Evolutionary conservation across 2,113 vertebrate genomes (phyloP), one percentile per base, ranked within the genome.

Genomic region (Dromas ardeola): DNA sequence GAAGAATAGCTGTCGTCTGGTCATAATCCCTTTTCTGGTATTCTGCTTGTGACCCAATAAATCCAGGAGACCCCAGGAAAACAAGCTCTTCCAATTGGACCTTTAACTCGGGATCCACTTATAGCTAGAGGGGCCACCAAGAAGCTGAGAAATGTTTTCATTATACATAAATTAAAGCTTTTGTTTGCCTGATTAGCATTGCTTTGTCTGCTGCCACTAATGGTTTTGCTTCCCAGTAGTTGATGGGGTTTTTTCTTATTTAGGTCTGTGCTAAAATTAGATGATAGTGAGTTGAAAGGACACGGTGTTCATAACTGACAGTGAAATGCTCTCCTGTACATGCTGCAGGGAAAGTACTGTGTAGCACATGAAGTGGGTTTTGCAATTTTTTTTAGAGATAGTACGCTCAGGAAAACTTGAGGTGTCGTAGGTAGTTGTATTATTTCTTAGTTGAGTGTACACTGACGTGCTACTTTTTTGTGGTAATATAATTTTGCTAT

Each of bases 311-410:
- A 1, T 34, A 27, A 16, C 30, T 26, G 66, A 9, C 36, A 25
- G 29, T 9, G 15, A 10, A 40, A 7, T 15, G 45, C 52, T 43
- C 16, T 55, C 26, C 65, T 43, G 21, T 16, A 10, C 14, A 4
- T 6, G 1, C 30, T 25, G 2, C 71, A 9, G 0, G 23, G 59
- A 17, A 23, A 13, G 42, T 2, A 3, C 23, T 8, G 3, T 4
- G 26, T 7, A 2, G 30, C 36, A 21, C 50, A 4, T 5, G 32
- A 17, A 15, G 58, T 6, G 32, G 53, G 40, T 2, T 52, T 34
- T 40, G 50, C 9, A 1, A 16, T n/a, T 42, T 63, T 20, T 34
- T 62, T 40, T 29, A 6, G 19, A 40, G 32, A 1, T 5, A 5
- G 32, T 7, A 2, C 20, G 14, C 22, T 34, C 23, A 34, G 47